phyloP scores from a whole-genome alignment of 2,113 vertebrate species.

The Gila orcuttii region DNA sequence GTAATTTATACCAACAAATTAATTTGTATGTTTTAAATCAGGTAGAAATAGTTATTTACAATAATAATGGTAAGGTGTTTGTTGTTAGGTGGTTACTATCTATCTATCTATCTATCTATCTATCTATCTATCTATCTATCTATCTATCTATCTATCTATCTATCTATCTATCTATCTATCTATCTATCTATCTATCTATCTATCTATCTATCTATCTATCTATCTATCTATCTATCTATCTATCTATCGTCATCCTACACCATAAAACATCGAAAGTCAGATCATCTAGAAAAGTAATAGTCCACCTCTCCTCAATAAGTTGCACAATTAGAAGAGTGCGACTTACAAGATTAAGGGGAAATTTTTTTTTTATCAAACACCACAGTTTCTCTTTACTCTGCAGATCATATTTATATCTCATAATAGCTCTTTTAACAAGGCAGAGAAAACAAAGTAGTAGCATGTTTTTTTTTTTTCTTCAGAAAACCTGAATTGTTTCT shows the following conservation, averaged over 20 bases:
- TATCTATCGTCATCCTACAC: not conserved
- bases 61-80: too few relatives aligned
- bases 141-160: not conserved
- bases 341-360: not conserved
- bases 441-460: not conserved
- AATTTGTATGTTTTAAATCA: too few relatives aligned
- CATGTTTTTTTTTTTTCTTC: not conserved
- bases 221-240: not conserved
- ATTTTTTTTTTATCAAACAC: not conserved
- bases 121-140: constrained; percentile 1
- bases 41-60: too few relatives aligned
- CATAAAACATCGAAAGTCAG: too few relatives aligned
- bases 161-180: not conserved
- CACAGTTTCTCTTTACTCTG: not conserved
- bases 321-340: not conserved
- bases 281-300: not conserved
- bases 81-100: not conserved
- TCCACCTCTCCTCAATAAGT: not conserved
- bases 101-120: not conserved
- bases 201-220: not conserved
- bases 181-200: not conserved
- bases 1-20: too few relatives aligned
- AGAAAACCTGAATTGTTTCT: not conserved
- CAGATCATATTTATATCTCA: not conserved
- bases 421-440: not conserved